These are phyloP conservation scores for Perodicticus potto DNA, from an alignment of 2,797 vertebrate genomes.

Conservation along the genomic window DNA sequence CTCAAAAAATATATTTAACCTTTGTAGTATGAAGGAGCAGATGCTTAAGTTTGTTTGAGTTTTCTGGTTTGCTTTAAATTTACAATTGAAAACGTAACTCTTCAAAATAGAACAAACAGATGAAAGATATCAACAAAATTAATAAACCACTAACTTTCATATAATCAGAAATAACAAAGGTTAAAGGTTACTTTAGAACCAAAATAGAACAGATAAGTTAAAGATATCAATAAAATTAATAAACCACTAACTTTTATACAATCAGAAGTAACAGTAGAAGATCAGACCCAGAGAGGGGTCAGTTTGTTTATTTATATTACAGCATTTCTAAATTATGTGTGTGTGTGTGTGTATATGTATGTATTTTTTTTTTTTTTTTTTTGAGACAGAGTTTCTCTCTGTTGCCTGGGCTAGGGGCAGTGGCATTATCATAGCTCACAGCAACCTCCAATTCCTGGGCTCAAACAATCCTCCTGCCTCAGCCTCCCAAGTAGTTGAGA, in stretches of 20 bases:
- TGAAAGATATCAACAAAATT: conserved; percentile 50
- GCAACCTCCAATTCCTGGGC: background rate
- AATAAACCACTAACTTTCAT: background rate
- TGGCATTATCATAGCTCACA: background rate
- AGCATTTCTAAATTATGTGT: background rate
- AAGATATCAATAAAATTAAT: conserved; percentile 45
- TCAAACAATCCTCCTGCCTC: background rate
- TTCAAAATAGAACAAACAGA: background rate
- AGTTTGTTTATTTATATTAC: background rate
- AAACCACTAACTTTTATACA: background rate
- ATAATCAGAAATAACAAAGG: background rate
- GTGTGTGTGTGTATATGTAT: no score
- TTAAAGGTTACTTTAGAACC: no score
- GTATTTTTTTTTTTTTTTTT: no score
- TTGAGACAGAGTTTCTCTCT: background rate
- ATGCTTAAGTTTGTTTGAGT: background rate
- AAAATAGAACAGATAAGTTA: conserved; percentile 12
- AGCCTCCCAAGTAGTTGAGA: background rate
- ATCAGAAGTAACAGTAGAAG: background rate
- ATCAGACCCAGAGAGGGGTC: background rate
- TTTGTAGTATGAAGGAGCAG: conserved; percentile 8
- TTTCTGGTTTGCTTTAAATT: background rate
- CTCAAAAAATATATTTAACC: background rate
- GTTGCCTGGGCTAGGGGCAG: background rate
- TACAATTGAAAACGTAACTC: conserved; percentile 3